Evolutionary conservation across 2,888 invertebrate species (phyloP), one percentile per base, ranked within the genome.

Genomic region (Furcula furcula): DNA sequence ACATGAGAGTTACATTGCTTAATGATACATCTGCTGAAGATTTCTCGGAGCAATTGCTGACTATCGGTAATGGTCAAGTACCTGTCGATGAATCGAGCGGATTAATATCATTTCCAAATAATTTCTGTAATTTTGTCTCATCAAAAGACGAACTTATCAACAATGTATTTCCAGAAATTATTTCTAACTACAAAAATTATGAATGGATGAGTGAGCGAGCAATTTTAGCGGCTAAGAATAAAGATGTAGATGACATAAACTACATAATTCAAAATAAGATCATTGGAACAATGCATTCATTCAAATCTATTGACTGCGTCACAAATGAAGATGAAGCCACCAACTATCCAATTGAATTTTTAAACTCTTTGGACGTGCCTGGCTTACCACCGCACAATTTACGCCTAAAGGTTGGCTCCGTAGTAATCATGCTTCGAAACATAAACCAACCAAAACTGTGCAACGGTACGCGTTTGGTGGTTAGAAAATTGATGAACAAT

Each of bases 341-440:
- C 40, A 60, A 64, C 49, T 65, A 63, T 63, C 60, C 65, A 50
- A 49, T 37, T 44, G 60, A 66, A 55, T 52, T 65, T 60, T 61
- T 63, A 46, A 63, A 66, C 46, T 64, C 54, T 15, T 48, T 64
- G 48, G 55, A 65, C 39, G 32, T 61, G 38, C 42, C 51, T 40
- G 51, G 49, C 22, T 55, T 54, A 47, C 45, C 47, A 34, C 55
- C 61, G 45, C 57, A n/a, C n/a, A n/a, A 58, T 57, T 52, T 66
- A 44, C 44, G 26, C 6, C 43, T 65, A 29, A 64, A 64, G 41
- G 51, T 62, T 49, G 57, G 61, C 38, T 55, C 56, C 4, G 46
- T 54, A 46, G 47, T 63, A 10, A 69, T 61, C 38, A 57, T 65
- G 65, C 62, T 61, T 10, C 29, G 56, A 40, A 55, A 59, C 25